Percentiles rank a stretch among this genome's conserved stretches.
Evolutionary conservation across 2,888 invertebrate genomes (phyloP).

Genomic region (Fissipunctia ypsillon): DNA sequence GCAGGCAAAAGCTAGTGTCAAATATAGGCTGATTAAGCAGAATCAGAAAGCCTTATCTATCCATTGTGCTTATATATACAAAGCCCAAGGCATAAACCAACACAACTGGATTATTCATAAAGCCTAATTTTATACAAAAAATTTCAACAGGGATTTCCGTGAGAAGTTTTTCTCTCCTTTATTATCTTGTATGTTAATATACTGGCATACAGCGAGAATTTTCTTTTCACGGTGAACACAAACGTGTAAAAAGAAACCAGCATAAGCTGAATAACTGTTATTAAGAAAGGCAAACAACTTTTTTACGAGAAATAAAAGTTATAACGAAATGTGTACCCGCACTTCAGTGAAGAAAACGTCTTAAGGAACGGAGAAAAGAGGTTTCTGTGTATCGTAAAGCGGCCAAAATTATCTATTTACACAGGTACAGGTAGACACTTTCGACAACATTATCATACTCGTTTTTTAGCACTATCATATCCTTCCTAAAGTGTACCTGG

Average conservation of each 20-base stretch:
- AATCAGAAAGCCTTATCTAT: not conserved
- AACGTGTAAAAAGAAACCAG: conserved; percentile 64
- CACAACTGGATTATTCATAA: conserved; percentile 45
- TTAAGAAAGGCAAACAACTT: conserved; percentile 66
- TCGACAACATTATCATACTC: conserved; percentile 43
- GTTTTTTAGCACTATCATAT: conserved; percentile 36
- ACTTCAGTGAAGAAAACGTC: conserved; percentile 51
- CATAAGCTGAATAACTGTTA: conserved; percentile 67
- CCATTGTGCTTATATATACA: conserved; percentile 1
- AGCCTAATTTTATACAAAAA: conserved; percentile 39
- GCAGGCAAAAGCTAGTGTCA: no score
- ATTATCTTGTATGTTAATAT: conserved; percentile 64
- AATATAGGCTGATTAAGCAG: not conserved
- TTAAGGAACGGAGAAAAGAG: conserved; percentile 55
- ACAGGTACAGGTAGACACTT: conserved; percentile 49
- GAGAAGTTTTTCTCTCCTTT: conserved; percentile 47
- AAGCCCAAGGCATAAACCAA: conserved; percentile 13
- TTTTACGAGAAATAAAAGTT: conserved; percentile 69
- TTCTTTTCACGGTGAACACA: conserved; percentile 58
- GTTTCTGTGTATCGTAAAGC: conserved; percentile 61
- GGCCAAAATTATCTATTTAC: conserved; percentile 63
- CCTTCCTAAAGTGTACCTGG: not conserved
- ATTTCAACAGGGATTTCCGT: conserved; percentile 35
- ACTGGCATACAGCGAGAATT: conserved; percentile 57
- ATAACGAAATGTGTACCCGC: conserved; percentile 58